phyloP scores from a whole-genome alignment of 2,888 invertebrate genomes.

The Pilophorus perplexus region DNA sequence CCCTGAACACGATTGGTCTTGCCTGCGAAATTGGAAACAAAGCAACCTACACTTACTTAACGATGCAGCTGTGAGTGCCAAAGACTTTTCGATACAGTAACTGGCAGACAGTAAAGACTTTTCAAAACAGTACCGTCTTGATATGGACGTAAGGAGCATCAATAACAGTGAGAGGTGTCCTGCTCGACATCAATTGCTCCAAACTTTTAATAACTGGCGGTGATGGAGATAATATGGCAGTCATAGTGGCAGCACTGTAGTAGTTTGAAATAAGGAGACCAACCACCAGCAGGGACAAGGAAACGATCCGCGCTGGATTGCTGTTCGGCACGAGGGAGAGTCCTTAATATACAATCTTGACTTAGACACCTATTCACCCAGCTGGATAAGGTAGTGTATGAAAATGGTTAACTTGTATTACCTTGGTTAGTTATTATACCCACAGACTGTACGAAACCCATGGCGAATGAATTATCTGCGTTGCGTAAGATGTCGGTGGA shows the following conservation, averaged over 20 bases:
- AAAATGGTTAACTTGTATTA: not conserved
- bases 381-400: not conserved
- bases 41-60: too few relatives aligned
- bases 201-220: conserved; percentile 15
- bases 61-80: too few relatives aligned
- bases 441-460: conserved; percentile 3
- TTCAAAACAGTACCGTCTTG: too few relatives aligned
- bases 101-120: too few relatives aligned
- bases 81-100: too few relatives aligned
- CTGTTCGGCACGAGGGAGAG: conserved; percentile 3
- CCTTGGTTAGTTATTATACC: conserved; percentile 22
- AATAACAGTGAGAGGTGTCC: not conserved
- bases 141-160: conserved; percentile 17
- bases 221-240: conserved; percentile 13
- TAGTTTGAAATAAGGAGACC: conserved; percentile 5
- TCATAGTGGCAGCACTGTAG: conserved; percentile 29
- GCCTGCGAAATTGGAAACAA: conserved; percentile 2
- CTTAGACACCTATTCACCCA: not conserved
- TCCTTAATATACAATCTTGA: not conserved
- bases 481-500: not conserved
- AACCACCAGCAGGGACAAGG: conserved; percentile 1
- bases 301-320: conserved; percentile 8
- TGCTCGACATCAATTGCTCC: conserved; percentile 4
- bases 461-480: not conserved
- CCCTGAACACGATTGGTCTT: not conserved